Conservation (phyloP, 2,888 invertebrate genomes). For the Heliconius sara region DNA sequence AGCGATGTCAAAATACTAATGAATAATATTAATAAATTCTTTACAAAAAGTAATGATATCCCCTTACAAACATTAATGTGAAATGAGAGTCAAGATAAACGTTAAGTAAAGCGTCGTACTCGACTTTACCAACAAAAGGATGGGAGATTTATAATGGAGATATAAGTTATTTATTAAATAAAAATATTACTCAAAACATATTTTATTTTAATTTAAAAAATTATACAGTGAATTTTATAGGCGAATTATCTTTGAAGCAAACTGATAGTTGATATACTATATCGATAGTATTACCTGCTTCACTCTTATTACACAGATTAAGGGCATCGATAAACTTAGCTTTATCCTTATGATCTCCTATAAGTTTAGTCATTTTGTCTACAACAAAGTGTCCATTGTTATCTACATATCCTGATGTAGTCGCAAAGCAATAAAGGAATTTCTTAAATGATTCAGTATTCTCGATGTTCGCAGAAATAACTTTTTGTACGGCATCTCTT, state of each 20-base stretch:
- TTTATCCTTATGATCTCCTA: slow-evolving; percentile 54
- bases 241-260: slow-evolving; percentile 43
- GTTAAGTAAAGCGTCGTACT: too few relatives aligned
- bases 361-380: slow-evolving; percentile 55
- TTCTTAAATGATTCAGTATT: slow-evolving; percentile 61
- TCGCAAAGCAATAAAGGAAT: slow-evolving; percentile 64
- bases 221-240: slow-evolving; percentile 30
- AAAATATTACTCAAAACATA: background rate
- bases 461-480: slow-evolving; percentile 58
- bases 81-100: too few relatives aligned
- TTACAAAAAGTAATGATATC: too few relatives aligned
- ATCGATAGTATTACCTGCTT: slow-evolving; percentile 55
- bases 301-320: slow-evolving; percentile 57
- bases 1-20: too few relatives aligned
- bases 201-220: background rate
- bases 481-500: slow-evolving; percentile 46
- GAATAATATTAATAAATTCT: too few relatives aligned
- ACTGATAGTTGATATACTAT: slow-evolving; percentile 49
- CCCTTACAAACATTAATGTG: too few relatives aligned
- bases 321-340: slow-evolving; percentile 53
- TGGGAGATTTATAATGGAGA: too few relatives aligned
- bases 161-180: background rate
- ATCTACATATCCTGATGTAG: slow-evolving; percentile 55
- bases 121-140: too few relatives aligned
- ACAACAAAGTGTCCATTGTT: slow-evolving; percentile 59